phyloP scores from a whole-genome alignment of 2,113 vertebrate species.

The Corythaeola cristata region DNA sequence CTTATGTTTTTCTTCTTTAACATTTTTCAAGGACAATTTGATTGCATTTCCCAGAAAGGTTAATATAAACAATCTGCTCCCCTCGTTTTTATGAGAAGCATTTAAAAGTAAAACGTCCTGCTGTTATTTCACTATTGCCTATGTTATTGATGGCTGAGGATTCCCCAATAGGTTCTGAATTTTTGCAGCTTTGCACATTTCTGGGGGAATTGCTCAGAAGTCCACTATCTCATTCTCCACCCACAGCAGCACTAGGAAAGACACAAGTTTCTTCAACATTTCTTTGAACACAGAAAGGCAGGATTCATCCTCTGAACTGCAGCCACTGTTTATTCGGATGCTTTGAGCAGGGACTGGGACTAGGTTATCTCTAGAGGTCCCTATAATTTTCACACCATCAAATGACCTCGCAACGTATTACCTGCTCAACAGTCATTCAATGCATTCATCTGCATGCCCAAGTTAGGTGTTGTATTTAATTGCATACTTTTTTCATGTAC shows the following conservation, averaged over 20 bases:
- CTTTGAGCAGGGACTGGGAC: neutral
- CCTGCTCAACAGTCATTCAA: neutral
- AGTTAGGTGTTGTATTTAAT: neutral
- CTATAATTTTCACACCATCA: neutral
- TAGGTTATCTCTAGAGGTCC: neutral
- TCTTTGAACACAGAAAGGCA: neutral
- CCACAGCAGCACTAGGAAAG: neutral
- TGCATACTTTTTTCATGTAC: neutral
- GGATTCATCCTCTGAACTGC: neutral
- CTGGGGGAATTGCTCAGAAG: slow-evolving; percentile 20
- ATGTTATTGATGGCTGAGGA: slow-evolving; percentile 67
- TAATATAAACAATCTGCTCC: slow-evolving; percentile 73
- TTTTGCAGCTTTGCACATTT: slow-evolving; percentile 67
- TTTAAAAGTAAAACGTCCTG: slow-evolving; percentile 66
- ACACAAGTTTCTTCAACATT: neutral
- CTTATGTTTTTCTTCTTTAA: slow-evolving; percentile 69
- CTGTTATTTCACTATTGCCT: slow-evolving; percentile 64
- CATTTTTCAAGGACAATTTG: slow-evolving; percentile 73
- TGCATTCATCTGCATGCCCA: neutral
- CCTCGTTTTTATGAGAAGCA: slow-evolving; percentile 67
- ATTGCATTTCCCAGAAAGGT: slow-evolving; percentile 70
- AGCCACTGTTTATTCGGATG: neutral
- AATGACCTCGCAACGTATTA: neutral
- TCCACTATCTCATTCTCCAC: neutral
- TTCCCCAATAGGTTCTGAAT: slow-evolving; percentile 49